Evolutionary conservation across 1,140 invertebrate species (phyloP).

Genomic region (Cataglyphis hispanica): DNA sequence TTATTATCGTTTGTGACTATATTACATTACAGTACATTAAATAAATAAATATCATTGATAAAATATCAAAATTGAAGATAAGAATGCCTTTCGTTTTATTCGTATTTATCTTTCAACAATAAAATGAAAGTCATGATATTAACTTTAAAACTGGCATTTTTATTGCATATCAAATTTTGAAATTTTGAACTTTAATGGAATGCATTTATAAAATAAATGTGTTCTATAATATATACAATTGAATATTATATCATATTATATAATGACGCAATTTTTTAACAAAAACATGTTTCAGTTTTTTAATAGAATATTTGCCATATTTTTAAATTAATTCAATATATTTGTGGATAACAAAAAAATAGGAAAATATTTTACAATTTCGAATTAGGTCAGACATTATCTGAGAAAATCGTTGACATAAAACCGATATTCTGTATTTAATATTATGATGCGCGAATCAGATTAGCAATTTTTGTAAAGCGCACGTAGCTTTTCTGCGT

Average conservation of each 20-base stretch:
- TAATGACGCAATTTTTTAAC: background rate
- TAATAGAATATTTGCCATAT: background rate
- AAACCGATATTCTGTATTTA: background rate
- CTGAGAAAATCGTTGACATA: background rate
- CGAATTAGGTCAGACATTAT: background rate
- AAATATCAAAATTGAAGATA: constrained; percentile 1
- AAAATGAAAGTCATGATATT: constrained; percentile 17
- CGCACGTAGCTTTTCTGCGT: background rate
- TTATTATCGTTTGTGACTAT: background rate
- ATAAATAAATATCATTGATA: background rate
- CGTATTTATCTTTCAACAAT: background rate
- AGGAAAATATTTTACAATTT: background rate
- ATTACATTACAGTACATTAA: constrained; percentile 39
- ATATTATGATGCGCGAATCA: background rate
- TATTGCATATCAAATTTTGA: background rate
- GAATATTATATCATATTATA: background rate
- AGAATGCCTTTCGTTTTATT: background rate
- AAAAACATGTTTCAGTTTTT: background rate
- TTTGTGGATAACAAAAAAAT: background rate
- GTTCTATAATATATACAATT: background rate
- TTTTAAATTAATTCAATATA: background rate
- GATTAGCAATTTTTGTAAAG: background rate
- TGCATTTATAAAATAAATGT: background rate
- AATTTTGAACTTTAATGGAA: background rate
- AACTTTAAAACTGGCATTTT: background rate